Conservation (phyloP, 2,888 invertebrate genomes). For the Nephrotoma guestfalica region DNA sequence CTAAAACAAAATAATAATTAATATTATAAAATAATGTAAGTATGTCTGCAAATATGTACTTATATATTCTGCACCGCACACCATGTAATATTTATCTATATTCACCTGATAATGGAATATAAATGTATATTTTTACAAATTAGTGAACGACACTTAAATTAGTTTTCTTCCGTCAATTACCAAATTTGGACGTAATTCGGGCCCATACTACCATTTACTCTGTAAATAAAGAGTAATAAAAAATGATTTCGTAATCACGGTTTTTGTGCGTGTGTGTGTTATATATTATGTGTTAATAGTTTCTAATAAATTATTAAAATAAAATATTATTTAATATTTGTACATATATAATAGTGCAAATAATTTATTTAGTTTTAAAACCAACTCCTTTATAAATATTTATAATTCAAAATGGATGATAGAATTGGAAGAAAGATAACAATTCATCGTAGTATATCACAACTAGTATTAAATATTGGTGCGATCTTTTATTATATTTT, state of each 20-base stretch:
- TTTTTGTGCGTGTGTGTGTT: background rate
- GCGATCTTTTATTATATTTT: background rate
- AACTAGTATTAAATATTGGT: constrained; percentile 30
- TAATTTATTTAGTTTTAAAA: background rate
- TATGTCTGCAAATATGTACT: background rate
- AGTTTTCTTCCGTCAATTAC: background rate
- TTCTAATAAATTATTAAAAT: background rate
- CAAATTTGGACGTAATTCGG: background rate
- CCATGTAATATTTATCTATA: background rate
- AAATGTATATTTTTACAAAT: background rate
- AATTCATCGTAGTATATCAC: constrained; percentile 29
- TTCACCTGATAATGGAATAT: background rate
- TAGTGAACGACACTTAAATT: background rate
- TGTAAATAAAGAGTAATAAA: background rate
- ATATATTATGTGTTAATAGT: background rate
- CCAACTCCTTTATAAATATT: background rate
- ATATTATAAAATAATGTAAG: background rate
- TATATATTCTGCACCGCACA: background rate
- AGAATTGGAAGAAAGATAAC: background rate
- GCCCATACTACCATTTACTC: background rate
- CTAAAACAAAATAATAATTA: background rate
- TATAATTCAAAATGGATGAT: constrained; percentile 6
- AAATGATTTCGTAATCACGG: background rate
- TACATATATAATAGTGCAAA: background rate
- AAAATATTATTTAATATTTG: background rate